phyloP scores from a whole-genome alignment of 2,888 invertebrate genomes.

The Agrotis puta region DNA sequence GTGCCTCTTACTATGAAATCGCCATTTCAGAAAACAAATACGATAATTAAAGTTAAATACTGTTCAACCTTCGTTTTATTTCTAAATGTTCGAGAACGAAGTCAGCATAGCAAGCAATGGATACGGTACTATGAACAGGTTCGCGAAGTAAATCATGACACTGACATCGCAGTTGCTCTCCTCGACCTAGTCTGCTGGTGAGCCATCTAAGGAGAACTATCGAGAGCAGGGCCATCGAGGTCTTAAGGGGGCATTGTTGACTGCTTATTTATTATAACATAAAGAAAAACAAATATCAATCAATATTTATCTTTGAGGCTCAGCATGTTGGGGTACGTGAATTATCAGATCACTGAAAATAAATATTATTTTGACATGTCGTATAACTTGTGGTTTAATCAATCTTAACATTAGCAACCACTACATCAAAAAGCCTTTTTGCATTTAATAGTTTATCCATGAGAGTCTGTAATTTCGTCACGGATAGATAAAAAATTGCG shows the following conservation, averaged over 20 bases:
- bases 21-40: constrained; percentile 25
- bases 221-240: constrained; percentile 89
- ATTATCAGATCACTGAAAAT: not conserved
- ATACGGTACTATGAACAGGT: constrained; percentile 63
- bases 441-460: not conserved
- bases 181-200: constrained; percentile 90
- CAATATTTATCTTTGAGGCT: constrained; percentile 13
- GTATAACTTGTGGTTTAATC: not conserved
- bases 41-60: constrained; percentile 45
- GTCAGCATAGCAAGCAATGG: constrained; percentile 73
- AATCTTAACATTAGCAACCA: not conserved
- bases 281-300: constrained; percentile 32
- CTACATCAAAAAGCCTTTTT: not conserved
- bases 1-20: constrained; percentile 69
- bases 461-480: constrained; percentile 21
- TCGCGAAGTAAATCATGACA: constrained; percentile 81
- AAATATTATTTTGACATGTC: not conserved
- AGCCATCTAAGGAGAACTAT: constrained; percentile 90
- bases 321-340: not conserved
- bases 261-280: constrained; percentile 73
- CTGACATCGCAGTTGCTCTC: constrained; percentile 89
- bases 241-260: constrained; percentile 86
- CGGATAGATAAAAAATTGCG: constrained; percentile 12
- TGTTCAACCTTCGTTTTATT: constrained; percentile 44
- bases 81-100: constrained; percentile 42